phyloP scores from a whole-genome alignment of 2,797 vertebrate species.

The Bovichtus variegatus region DNA sequence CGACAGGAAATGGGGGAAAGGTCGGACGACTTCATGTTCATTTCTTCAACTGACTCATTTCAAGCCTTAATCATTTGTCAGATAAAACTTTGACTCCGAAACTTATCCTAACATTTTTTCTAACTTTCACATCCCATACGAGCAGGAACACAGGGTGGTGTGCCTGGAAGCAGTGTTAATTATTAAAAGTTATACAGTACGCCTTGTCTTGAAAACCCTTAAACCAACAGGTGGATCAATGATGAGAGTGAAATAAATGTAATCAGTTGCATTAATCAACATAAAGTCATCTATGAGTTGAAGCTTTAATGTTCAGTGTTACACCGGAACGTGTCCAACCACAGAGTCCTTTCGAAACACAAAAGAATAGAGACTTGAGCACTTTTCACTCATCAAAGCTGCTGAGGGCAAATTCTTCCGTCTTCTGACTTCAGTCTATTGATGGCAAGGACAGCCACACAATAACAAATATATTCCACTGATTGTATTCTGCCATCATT shows the following conservation, averaged over 20 bases:
- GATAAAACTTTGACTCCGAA: neutral
- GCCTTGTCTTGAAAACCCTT: neutral
- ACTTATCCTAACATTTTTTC: neutral
- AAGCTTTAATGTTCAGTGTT: conserved; percentile 19
- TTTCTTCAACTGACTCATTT: neutral
- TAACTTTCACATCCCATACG: neutral
- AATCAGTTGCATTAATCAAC: too few species aligned
- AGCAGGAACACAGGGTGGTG: neutral
- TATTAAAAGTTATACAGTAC: neutral
- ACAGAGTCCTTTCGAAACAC: conserved; percentile 24
- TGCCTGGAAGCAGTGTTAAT: neutral
- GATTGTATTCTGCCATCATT: conserved; percentile 78
- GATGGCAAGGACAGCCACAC: conserved; percentile 70
- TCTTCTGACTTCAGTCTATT: conserved; percentile 57
- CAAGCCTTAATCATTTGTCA: neutral
- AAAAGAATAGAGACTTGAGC: conserved; percentile 17
- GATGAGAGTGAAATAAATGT: neutral
- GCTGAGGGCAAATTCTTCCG: conserved; percentile 41
- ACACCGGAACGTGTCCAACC: conserved; percentile 5
- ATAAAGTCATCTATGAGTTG: neutral
- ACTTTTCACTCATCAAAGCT: conserved; percentile 53
- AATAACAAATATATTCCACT: conserved; percentile 84
- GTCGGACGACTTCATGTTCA: neutral
- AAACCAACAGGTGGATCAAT: neutral
- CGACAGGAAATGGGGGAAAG: neutral